phyloP scores from a whole-genome alignment of 1,140 invertebrate species.

The Drosophila sulfurigaster region DNA sequence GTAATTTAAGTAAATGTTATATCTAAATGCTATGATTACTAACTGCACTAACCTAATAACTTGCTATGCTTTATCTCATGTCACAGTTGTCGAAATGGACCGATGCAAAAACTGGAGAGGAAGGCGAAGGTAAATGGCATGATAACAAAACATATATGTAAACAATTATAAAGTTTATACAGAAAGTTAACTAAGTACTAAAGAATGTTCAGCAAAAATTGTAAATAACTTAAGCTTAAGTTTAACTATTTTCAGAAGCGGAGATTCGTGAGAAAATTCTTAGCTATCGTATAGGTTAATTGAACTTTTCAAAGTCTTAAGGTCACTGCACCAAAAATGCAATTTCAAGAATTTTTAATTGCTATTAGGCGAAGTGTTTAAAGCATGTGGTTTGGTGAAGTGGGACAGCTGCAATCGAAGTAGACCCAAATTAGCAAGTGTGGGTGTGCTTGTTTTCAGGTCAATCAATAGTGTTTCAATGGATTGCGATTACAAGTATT shows the following conservation, averaged over 20 bases:
- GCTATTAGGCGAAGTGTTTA: neutral
- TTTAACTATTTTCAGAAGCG: too few relatives aligned
- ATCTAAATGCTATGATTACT: conserved; percentile 5
- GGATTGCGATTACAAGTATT: conserved; percentile 64
- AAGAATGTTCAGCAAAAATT: too few relatives aligned
- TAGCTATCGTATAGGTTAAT: neutral
- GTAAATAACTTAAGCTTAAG: too few relatives aligned
- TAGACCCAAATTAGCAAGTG: conserved; percentile 11
- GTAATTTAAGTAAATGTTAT: neutral
- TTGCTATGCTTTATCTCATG: conserved; percentile 34
- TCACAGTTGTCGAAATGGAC: conserved; percentile 84
- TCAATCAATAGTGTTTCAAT: conserved; percentile 80
- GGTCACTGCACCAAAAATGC: neutral
- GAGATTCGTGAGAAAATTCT: too few relatives aligned
- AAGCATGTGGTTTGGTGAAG: neutral
- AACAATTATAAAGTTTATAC: too few relatives aligned
- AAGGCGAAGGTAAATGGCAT: conserved; percentile 76
- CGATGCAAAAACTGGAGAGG: conserved; percentile 79
- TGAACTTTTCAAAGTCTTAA: neutral
- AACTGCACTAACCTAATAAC: conserved; percentile 45
- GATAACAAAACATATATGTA: neutral
- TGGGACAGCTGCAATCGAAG: neutral
- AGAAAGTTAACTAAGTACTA: too few relatives aligned
- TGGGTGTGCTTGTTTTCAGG: conserved; percentile 66
- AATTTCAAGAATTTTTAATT: conserved; percentile 2